Base-by-base conservation (phyloP, 2,113 vertebrate species). In the Camarhynchus parvulus region DNA sequence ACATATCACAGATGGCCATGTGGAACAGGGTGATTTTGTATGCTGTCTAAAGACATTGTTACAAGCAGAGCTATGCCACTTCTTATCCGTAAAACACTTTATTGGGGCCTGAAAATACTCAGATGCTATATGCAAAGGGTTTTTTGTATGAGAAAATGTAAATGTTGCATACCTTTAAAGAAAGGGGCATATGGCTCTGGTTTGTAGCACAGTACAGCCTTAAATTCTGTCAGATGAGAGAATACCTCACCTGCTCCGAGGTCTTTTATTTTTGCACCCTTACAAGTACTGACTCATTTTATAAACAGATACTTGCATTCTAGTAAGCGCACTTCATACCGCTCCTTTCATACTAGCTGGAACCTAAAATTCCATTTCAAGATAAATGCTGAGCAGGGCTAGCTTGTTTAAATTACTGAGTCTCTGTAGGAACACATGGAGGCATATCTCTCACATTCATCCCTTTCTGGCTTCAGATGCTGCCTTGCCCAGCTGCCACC, bases 221-320 rank as follows among this genome's bases (percentile, higher is more conserved):
- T 95, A 79, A 96, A 92, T 96, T 92, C 75, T 66, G 39, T 35
- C 20, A 30, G 79, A 91, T 56, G 78, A 95, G 82, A 85, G 77
- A 96, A 81, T 90, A 75, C 74, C 31, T 84, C 81, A 50, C 81
- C 79, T 96, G 85, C 91, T 82, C 77, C 70, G 39, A 92, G 84
- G 61, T 31, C 79, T 97, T 92, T 97, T 37, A 85, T 90, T 96
- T 96, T 95, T 96, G 49, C 93, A 87, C 84, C 63, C 90, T 87
- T 96, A 91, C 87, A 96, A 96, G 91, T 68, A 95, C 35, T 41
- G 67, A 67, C 53, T 79, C 90, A 39, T 83, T 89, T 96, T 89
- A 83, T 72, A 96, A 92, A 81, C 59, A 94, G 75, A 35, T 77
- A 49, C 63, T 91, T 92, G 91, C 84, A 80, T 74, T 95, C 92